Evolutionary conservation across 2,888 invertebrate species (phyloP).

Genomic region (Stenodema calcarata): DNA sequence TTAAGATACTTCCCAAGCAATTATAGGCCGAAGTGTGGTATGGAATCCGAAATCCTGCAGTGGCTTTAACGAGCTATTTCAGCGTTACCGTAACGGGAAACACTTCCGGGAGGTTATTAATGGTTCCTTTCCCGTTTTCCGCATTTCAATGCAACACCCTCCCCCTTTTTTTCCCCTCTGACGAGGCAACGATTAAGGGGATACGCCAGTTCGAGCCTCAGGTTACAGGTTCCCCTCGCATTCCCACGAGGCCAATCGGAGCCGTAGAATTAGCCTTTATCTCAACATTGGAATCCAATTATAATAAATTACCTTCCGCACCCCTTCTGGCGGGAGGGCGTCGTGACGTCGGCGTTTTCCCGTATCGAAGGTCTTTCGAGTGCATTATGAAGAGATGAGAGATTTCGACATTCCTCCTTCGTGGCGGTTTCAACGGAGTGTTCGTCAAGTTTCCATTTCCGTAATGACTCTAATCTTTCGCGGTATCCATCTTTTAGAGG

Average conservation of each 20-base stretch:
- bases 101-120: neutral
- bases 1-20: neutral
- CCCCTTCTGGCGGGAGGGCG: neutral
- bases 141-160: neutral
- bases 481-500: neutral
- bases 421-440: neutral
- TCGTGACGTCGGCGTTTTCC: neutral
- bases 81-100: neutral
- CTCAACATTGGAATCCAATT: constrained; percentile 24
- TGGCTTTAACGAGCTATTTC: neutral
- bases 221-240: neutral
- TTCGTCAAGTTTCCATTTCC: constrained; percentile 1
- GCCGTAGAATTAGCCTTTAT: constrained; percentile 3
- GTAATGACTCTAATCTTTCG: constrained; percentile 10
- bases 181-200: neutral
- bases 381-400: neutral
- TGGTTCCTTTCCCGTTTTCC: neutral
- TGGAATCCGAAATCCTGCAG: neutral
- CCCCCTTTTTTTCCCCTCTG: neutral
- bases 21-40: neutral
- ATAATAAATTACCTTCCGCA: constrained; percentile 13
- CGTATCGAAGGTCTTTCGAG: neutral
- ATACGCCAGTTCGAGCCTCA: neutral
- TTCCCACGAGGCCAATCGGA: neutral
- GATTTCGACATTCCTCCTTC: neutral